Percentiles rank a stretch among this genome's conserved stretches.
phyloP scores from a whole-genome alignment of 2,113 vertebrate genomes.

The Aythya baeri region DNA sequence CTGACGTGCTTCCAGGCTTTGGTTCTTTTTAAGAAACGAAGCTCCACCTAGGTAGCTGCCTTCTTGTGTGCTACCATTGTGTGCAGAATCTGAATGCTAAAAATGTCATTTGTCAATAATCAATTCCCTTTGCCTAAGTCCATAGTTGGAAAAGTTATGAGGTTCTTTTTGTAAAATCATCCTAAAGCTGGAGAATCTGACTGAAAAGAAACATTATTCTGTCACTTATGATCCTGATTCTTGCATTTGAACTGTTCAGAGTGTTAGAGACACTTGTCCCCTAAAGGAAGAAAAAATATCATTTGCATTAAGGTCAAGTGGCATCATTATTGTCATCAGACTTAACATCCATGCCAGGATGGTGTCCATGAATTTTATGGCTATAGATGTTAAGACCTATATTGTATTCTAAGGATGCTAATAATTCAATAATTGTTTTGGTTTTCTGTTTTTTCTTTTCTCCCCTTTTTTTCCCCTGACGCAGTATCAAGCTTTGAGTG shows the following conservation, averaged over 20 bases:
- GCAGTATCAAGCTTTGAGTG: conserved; percentile 92
- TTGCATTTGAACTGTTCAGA: neutral
- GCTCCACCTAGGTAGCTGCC: fast-evolving
- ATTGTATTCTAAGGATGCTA: neutral
- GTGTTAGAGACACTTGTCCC: neutral
- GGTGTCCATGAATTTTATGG: neutral
- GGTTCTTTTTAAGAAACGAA: neutral
- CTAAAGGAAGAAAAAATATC: neutral
- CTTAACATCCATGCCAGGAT: neutral
- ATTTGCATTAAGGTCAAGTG: neutral
- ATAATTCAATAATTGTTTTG: conserved; percentile 43
- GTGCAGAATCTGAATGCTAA: neutral
- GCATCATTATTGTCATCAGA: neutral
- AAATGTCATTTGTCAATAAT: neutral
- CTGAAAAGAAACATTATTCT: neutral
- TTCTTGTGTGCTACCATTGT: neutral
- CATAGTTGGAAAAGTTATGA: neutral
- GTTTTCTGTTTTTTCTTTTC: neutral
- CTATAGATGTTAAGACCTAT: neutral
- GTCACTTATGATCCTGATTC: neutral
- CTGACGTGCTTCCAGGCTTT: neutral
- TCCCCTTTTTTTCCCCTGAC: conserved; percentile 18
- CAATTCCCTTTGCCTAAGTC: neutral
- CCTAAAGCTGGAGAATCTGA: neutral
- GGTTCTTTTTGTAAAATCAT: neutral